Conservation (phyloP, 2,113 vertebrate species). For the Sialia sialis region DNA sequence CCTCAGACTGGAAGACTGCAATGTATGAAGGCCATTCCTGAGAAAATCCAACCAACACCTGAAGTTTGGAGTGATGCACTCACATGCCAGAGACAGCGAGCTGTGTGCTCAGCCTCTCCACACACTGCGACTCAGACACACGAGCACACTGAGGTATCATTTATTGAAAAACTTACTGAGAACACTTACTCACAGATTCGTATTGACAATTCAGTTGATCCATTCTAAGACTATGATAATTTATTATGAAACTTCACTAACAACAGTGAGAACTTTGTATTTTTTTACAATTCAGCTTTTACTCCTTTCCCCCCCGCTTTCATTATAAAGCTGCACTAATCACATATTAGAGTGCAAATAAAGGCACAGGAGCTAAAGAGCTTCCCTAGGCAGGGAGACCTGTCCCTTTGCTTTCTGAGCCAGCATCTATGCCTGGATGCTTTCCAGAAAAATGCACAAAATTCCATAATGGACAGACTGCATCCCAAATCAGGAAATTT, state of each 20-base stretch:
- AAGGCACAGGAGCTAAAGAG: neutral
- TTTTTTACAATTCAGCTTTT: neutral
- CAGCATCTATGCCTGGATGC: neutral
- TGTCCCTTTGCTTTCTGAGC: neutral
- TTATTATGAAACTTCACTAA: conserved; percentile 48
- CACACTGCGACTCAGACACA: neutral
- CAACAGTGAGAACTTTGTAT: neutral
- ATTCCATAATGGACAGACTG: neutral
- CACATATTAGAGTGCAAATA: neutral
- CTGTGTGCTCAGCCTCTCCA: neutral
- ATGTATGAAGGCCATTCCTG: neutral
- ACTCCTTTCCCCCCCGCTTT: neutral
- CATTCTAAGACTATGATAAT: conserved; percentile 36
- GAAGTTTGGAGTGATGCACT: neutral
- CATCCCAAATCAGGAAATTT: neutral
- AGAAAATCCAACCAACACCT: neutral
- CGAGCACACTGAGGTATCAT: neutral
- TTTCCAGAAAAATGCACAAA: neutral
- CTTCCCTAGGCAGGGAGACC: neutral
- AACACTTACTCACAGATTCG: neutral
- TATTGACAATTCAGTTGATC: neutral
- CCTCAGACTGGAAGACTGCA: neutral
- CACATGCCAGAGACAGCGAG: fast-evolving
- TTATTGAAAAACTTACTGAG: neutral
- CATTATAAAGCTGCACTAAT: neutral